Conservation (phyloP, 2,888 invertebrate species). For the Lycia hirtaria region DNA sequence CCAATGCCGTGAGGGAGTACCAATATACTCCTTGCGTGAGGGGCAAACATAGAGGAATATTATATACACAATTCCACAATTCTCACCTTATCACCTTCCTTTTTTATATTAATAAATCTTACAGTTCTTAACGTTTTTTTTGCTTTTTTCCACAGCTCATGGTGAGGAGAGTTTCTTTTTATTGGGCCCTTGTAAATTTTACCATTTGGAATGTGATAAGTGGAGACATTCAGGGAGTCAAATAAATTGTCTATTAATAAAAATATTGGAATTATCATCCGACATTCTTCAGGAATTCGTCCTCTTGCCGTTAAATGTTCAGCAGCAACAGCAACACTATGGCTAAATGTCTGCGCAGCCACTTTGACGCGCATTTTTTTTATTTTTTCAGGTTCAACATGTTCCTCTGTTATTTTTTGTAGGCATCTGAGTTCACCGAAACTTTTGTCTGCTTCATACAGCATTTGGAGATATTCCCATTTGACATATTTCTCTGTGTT, state of each 20-base stretch:
- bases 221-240: too few relatives aligned
- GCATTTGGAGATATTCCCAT: neutral
- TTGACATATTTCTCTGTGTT: neutral
- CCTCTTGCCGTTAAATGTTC: neutral
- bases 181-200: slow-evolving; percentile 35
- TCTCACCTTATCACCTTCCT: too few relatives aligned
- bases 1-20: too few relatives aligned
- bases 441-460: neutral
- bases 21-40: too few relatives aligned
- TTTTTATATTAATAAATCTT: too few relatives aligned
- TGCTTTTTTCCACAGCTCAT: neutral
- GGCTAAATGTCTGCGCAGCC: neutral
- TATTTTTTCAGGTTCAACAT: neutral
- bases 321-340: neutral
- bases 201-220: slow-evolving; percentile 24
- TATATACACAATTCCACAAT: too few relatives aligned
- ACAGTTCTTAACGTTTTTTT: slow-evolving; percentile 10
- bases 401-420: neutral
- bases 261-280: too few relatives aligned
- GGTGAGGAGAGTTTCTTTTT: slow-evolving; percentile 29
- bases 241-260: too few relatives aligned
- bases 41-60: too few relatives aligned
- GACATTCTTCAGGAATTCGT: neutral
- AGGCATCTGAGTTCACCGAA: neutral
- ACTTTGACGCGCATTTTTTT: neutral